Conservation (phyloP, 2,888 invertebrate genomes). For the Didymodactylos carnosus region DNA sequence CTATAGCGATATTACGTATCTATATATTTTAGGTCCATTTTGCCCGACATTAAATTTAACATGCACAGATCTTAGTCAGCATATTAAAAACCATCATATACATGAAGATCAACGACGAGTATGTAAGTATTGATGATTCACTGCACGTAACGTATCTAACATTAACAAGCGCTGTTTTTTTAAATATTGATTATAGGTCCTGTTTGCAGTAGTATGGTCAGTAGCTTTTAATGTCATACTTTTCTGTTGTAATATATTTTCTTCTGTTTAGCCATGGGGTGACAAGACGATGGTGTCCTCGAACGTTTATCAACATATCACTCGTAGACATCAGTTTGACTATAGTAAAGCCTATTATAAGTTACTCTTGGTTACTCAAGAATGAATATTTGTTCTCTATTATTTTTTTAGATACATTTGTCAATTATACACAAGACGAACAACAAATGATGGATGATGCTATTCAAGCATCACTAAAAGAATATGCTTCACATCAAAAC, state of each 20-base stretch:
- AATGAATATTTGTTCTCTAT: no score
- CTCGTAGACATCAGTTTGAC: neutral
- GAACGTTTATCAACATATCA: neutral
- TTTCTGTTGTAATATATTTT: no score
- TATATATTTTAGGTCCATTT: no score
- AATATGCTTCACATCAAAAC: neutral
- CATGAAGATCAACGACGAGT: neutral
- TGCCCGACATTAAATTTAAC: neutral
- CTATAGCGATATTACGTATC: no score
- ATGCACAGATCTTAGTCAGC: neutral
- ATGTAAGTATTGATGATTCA: neutral
- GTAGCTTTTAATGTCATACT: no score
- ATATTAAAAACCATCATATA: neutral
- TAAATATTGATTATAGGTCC: neutral
- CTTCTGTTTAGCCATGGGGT: slow-evolving; percentile 1
- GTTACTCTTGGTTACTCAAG: no score
- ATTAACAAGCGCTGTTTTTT: neutral
- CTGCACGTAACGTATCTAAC: no score
- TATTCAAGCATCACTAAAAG: neutral
- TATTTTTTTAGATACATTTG: neutral
- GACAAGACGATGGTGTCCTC: neutral
- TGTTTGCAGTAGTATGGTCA: neutral
- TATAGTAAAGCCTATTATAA: neutral
- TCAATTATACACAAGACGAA: neutral
- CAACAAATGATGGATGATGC: neutral